Evolutionary conservation across 2,113 vertebrate genomes (phyloP).

Genomic region (Naja naja): DNA sequence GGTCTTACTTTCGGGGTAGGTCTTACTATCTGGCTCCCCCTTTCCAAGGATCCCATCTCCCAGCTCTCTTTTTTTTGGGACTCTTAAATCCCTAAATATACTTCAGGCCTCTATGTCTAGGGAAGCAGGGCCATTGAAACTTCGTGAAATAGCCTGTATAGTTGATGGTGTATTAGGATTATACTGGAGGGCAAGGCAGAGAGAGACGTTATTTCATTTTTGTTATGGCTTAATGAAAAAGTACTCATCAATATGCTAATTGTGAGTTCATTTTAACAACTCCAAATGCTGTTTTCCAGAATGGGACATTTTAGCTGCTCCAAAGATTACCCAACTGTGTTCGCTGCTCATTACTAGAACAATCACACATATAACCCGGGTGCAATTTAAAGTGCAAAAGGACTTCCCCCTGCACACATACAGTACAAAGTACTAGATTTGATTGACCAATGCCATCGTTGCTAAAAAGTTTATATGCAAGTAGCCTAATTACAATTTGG

Average conservation of each 20-base stretch:
- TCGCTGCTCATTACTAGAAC: not conserved
- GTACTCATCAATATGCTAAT: not conserved
- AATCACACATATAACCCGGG: not conserved
- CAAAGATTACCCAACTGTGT: not conserved
- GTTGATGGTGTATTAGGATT: not conserved
- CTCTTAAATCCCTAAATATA: not conserved
- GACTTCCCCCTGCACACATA: not conserved
- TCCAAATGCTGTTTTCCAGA: not conserved
- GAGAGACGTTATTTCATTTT: not conserved
- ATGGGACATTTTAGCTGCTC: not conserved
- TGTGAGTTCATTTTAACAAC: not conserved
- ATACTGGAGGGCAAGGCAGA: not conserved
- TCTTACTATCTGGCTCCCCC: not conserved
- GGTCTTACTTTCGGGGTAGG: no score
- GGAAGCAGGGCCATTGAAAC: not conserved
- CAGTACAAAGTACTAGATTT: not conserved
- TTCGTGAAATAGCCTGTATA: not conserved
- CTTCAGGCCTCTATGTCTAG: not conserved
- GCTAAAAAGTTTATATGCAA: slow-evolving; percentile 17
- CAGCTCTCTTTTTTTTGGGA: not conserved
- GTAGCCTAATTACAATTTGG: slow-evolving; percentile 6
- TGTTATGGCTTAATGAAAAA: not conserved
- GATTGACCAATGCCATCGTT: not conserved
- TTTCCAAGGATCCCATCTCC: no score
- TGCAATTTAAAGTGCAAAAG: slow-evolving; percentile 5